These are phyloP conservation scores for Montipora capricornis DNA, from an alignment of 64 coral and sea anemone species.

Conservation along the genomic window DNA sequence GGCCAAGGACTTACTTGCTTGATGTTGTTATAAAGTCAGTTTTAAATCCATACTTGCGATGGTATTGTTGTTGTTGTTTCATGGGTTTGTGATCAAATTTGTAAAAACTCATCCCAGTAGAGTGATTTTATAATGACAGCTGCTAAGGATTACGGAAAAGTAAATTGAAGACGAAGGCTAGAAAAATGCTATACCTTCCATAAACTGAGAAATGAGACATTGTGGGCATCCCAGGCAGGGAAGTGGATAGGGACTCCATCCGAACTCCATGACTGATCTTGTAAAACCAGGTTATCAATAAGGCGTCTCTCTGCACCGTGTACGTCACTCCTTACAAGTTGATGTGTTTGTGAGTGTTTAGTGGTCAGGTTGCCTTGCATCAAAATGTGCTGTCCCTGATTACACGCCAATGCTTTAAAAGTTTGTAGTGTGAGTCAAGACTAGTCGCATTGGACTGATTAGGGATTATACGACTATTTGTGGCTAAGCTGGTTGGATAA, in stretches of 20 bases:
- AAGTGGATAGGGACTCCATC: neutral
- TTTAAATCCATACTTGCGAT: no score
- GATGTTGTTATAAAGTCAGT: no score
- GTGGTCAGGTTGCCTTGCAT: neutral
- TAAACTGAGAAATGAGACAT: constrained; percentile 22
- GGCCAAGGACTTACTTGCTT: no score
- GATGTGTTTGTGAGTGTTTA: neutral
- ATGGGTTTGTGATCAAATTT: no score
- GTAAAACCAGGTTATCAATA: neutral
- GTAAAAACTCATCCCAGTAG: no score
- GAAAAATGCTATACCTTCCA: constrained; percentile 14
- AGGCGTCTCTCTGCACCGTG: neutral
- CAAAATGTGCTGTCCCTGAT: neutral
- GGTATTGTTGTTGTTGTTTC: no score
- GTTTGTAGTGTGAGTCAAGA: neutral
- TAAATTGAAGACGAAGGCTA: neutral
- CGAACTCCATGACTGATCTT: constrained; percentile 1
- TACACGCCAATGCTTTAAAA: neutral
- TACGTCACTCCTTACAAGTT: neutral
- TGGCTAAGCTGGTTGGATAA: constrained; percentile 56
- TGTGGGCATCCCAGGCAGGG: constrained; percentile 27
- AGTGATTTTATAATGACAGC: no score
- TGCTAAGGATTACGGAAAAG: no score
- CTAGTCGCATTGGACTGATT: neutral
- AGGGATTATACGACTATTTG: constrained; percentile 48